Evolutionary conservation across 1,140 invertebrate genomes (phyloP), one percentile per base, ranked within the genome.

Genomic region (Drosophila grimshawi): DNA sequence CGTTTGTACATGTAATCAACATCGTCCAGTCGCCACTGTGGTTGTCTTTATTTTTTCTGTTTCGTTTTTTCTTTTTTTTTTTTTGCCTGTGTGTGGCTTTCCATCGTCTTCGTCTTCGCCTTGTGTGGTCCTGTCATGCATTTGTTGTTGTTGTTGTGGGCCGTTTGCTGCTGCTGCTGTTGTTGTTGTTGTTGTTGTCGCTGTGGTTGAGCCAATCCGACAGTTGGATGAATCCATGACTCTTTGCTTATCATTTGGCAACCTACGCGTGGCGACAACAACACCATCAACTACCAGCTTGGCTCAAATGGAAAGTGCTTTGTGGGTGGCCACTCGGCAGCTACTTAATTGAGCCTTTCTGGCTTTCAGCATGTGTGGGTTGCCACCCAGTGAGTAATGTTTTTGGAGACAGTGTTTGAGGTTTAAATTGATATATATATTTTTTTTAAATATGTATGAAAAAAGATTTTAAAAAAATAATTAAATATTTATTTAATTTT

Each of bases 101-200:
- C 65, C 80, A 83, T 66, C 80, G 55, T 66, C 61, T 74, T 52
- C 57, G 55, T 63, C 48, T 56, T 59, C 68, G 64, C 81, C 85
- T 78, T 88, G 86, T 89, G 85, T 85, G 85, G 85, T 88, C 85
- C 85, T 88, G 85, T 88, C 82, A 80, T 81, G 80, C 80, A 67
- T 64, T 78, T 64, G 19, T 65, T 64, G 59, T 45, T 71, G 45
- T 19, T 19, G 19, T 19, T 19, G 19, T 19, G 33, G 60, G 57
- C 32, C 45, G 67, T 32, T 74, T 76, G 43, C 35, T 43, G 32
- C 46, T 11, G 35, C 10, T 53, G 46, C 37, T 64, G 67, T 32
- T 49, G 8, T 53, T 49, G 49, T 49, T 67, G 63, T 51, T 62
- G 55, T 53, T 75, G 80, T 45, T 68, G 75, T 66, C 74, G 73